Base-by-base conservation (phyloP, 2,797 vertebrate genomes). In the Austrolebias charrua region DNA sequence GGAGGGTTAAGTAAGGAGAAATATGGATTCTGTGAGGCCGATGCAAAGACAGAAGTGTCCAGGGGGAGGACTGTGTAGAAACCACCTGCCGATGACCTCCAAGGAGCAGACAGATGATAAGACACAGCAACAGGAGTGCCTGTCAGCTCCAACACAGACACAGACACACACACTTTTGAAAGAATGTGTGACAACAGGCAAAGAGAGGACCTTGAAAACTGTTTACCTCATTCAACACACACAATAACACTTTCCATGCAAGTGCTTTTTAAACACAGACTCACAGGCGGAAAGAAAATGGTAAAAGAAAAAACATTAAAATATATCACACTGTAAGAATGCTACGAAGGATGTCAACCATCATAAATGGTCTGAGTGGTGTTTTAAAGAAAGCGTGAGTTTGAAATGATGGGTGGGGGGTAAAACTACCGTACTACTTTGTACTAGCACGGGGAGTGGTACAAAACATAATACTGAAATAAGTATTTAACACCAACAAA, bases 31-130 rank as follows among this genome's bases (percentile, higher is more conserved):
- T 75, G 68, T 76, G 46, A 80, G 71, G 69, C 56, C 28, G 64
- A 75, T 59, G 60, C 69, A 64, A 83, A 78, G 80, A 88, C 79
- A 71, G 69, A 63, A 72, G 69, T 67, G 75, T 83, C 72, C 18
- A 1, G 50, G 55, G 61, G 75, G 74, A 69, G 46, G 72, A 66
- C 64, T 75, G 82, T 79, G 75, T 72, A 68, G 75, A 85, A 83
- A 84, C 56, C 77, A 69, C 76, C 84, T 83, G 81, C 62, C 14
- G 14, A 66, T 29, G 19, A 67, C 76, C 80, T 73, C 79, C 44
- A 40, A 76, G 77, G 74, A 78, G 77, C 71, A 62, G 79, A 85
- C 81, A 83, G 82, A 83, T 84, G 80, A 86, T 76, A 73, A 55
- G 24, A 79, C 73, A 69, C 69, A 54, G 83, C 79, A 71, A 60